Percentiles rank a stretch among this genome's conserved stretches.
Evolutionary conservation across 2,888 invertebrate species (phyloP).

Genomic region (Ecliptopera silaceata): DNA sequence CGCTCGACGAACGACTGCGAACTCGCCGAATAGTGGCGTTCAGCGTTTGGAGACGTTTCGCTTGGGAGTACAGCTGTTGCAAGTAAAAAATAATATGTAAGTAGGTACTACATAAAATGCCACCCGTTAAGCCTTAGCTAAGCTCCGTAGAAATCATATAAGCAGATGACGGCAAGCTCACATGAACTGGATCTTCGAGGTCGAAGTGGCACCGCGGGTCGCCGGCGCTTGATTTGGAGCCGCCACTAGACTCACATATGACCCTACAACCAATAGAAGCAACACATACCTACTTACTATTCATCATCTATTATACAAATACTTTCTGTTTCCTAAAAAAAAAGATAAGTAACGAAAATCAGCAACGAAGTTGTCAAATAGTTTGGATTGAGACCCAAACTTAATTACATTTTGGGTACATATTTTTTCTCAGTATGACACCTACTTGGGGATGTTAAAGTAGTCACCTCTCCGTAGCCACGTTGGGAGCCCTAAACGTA

Average conservation of each 20-base stretch:
- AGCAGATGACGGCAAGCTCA: no score
- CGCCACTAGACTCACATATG: constrained; percentile 35
- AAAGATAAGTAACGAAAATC: no score
- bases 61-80: constrained; percentile 60
- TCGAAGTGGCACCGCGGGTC: constrained; percentile 49
- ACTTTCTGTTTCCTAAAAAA: no score
- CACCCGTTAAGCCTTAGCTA: no score
- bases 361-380: no score
- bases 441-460: background rate
- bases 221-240: constrained; percentile 25
- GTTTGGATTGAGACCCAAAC: no score
- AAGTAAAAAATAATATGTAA: background rate
- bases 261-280: constrained; percentile 33
- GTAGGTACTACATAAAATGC: background rate
- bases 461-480: constrained; percentile 46
- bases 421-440: no score
- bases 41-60: constrained; percentile 51
- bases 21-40: constrained; percentile 36
- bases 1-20: constrained; percentile 20
- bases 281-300: no score
- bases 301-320: no score
- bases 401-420: no score
- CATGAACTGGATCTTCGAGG: constrained; percentile 60
- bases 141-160: no score
- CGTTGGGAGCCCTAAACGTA: constrained; percentile 30